Evolutionary conservation across 2,113 vertebrate species (phyloP).

Genomic region (Helogale parvula): DNA sequence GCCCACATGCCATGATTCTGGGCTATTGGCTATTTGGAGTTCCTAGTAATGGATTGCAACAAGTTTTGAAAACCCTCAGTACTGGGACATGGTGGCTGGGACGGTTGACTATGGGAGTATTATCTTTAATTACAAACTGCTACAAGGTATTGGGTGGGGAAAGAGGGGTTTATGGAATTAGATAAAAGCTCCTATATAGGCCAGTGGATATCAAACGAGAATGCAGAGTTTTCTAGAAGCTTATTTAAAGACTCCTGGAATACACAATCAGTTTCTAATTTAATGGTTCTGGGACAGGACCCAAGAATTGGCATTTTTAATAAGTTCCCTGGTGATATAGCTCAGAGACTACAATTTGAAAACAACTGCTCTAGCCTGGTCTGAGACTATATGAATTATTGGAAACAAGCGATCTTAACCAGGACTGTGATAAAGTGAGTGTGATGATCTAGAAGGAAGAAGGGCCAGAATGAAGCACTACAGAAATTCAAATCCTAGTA

Average conservation of each 20-base stretch:
- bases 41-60: not conserved
- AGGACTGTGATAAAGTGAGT: not conserved
- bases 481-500: not conserved
- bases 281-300: not conserved
- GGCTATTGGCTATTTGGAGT: not conserved
- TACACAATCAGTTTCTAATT: not conserved
- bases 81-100: not conserved
- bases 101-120: not conserved
- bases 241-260: not conserved
- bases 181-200: not conserved
- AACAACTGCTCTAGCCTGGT: not conserved
- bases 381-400: not conserved
- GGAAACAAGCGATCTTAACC: not conserved
- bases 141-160: not conserved
- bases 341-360: slow-evolving; percentile 8
- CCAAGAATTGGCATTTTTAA: not conserved
- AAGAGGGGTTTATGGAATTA: not conserved
- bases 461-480: not conserved
- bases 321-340: not conserved
- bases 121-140: not conserved
- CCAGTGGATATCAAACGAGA: not conserved
- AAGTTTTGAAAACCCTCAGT: not conserved
- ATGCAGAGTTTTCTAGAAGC: not conserved
- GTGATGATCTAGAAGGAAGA: not conserved
- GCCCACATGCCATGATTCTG: not conserved